phyloP scores from a whole-genome alignment of 2,113 vertebrate species.

The human region DNA sequence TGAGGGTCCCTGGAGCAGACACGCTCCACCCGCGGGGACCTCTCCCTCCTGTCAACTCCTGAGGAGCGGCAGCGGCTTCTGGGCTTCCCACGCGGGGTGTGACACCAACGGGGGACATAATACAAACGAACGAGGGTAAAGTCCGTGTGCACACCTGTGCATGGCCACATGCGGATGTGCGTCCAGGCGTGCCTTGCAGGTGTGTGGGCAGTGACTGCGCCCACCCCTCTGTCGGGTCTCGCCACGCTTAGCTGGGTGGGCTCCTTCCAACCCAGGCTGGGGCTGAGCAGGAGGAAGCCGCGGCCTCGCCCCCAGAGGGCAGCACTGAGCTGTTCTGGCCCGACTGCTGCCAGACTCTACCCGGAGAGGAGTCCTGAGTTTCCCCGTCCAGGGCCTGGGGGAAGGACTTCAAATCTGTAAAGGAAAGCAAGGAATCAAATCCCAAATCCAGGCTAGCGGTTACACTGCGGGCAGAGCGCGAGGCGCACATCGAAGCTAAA shows the following conservation, averaged over 20 bases:
- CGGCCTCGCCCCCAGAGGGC: slow-evolving; percentile 51
- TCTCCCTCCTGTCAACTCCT: neutral
- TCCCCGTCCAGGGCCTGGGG: accelerated
- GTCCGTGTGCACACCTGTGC: neutral
- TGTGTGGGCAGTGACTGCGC: neutral
- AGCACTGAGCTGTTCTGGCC: slow-evolving; percentile 53
- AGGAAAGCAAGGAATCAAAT: neutral
- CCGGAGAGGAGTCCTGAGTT: too few species aligned
- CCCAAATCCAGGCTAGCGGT: neutral
- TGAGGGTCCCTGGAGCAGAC: neutral
- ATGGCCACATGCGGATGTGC: neutral
- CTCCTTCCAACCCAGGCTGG: too few species aligned
- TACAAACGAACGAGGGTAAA: neutral
- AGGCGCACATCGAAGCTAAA: neutral
- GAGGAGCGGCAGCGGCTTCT: neutral
- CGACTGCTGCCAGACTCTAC: too few species aligned
- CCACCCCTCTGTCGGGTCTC: neutral
- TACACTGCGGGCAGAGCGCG: accelerated
- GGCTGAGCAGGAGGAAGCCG: accelerated
- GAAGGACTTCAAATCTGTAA: neutral
- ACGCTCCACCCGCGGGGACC: neutral
- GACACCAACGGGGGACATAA: neutral
- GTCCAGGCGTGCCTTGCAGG: neutral
- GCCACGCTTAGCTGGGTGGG: too few species aligned
- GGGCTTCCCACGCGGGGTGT: accelerated